Evolutionary conservation across 2,888 invertebrate species (phyloP).

Genomic region (Minunthozetes semirufus): DNA sequence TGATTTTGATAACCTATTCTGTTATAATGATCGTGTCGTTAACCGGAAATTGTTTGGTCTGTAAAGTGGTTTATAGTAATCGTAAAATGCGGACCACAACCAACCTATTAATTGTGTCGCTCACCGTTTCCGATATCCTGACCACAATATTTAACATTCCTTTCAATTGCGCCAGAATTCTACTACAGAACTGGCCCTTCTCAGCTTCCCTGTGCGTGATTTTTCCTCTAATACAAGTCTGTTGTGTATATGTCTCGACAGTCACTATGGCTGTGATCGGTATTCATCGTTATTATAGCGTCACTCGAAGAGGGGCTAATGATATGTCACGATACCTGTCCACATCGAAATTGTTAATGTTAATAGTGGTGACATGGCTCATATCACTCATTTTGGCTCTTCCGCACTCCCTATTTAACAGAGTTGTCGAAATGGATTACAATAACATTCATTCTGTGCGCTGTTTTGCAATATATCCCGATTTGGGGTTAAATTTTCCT

Average conservation of each 20-base stretch:
- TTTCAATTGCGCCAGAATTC: slow-evolving; percentile 49
- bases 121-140: slow-evolving; percentile 51
- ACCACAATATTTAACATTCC: slow-evolving; percentile 50
- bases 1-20: slow-evolving; percentile 47
- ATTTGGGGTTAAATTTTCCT: slow-evolving; percentile 20
- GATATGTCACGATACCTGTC: background rate
- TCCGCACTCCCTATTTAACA: slow-evolving; percentile 36
- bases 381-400: slow-evolving; percentile 34
- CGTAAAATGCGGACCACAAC: slow-evolving; percentile 55
- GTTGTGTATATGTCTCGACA: slow-evolving; percentile 47
- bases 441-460: background rate
- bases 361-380: slow-evolving; percentile 41
- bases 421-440: slow-evolving; percentile 35
- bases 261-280: slow-evolving; percentile 51
- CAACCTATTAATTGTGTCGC: slow-evolving; percentile 55
- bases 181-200: slow-evolving; percentile 51
- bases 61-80: slow-evolving; percentile 53
- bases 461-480: slow-evolving; percentile 38
- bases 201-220: slow-evolving; percentile 50
- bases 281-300: slow-evolving; percentile 47
- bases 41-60: slow-evolving; percentile 50
- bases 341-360: background rate
- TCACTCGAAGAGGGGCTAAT: background rate
- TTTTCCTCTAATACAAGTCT: slow-evolving; percentile 50
- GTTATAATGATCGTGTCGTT: slow-evolving; percentile 51